phyloP scores from a whole-genome alignment of 2,888 invertebrate genomes.

The Xestoiulus laeticollis region DNA sequence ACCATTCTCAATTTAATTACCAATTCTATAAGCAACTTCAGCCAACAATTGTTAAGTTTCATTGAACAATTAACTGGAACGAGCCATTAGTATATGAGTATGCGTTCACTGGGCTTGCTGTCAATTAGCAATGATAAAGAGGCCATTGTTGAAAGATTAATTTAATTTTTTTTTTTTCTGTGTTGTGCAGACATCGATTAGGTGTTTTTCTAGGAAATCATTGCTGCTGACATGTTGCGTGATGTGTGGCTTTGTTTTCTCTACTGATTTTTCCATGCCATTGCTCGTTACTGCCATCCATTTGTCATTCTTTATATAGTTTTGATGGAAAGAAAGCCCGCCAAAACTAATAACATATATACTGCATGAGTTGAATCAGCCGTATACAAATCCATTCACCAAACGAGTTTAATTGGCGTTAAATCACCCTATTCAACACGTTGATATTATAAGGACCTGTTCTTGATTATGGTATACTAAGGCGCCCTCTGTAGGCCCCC shows the following conservation, averaged over 20 bases:
- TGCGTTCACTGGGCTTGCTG: background rate
- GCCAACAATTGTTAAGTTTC: background rate
- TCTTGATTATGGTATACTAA: no score
- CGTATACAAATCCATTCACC: no score
- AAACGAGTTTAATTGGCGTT: background rate
- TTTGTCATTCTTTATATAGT: background rate
- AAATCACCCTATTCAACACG: background rate
- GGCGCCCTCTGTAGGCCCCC: background rate
- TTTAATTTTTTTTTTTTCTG: constrained; percentile 26
- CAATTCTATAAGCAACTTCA: no score
- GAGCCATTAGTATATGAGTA: background rate
- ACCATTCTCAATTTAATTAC: background rate
- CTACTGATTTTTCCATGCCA: background rate
- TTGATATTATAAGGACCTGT: background rate
- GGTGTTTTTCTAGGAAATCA: constrained; percentile 7
- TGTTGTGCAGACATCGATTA: background rate
- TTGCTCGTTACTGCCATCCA: background rate
- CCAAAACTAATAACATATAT: background rate
- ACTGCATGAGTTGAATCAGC: no score
- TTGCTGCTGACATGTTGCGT: background rate
- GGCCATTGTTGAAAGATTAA: background rate
- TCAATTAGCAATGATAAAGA: background rate
- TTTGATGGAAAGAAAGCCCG: background rate
- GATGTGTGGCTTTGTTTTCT: background rate
- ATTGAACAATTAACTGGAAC: background rate